phyloP scores from a whole-genome alignment of 2,113 vertebrate species.

The Nothobranchius kuhntae region DNA sequence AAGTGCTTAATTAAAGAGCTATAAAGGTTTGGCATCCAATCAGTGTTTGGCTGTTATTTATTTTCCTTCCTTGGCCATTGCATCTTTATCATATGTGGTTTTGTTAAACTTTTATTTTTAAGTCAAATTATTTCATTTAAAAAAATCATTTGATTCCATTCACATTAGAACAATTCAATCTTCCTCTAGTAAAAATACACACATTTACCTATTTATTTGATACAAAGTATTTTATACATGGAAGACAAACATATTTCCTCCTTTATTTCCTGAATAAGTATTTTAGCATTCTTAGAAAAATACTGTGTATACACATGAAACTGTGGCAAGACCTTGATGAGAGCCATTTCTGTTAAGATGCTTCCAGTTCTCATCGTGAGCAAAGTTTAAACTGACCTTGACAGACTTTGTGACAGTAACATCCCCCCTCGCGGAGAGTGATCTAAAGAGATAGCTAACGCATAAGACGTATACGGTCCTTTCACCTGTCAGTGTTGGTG shows the following conservation, averaged over 20 bases:
- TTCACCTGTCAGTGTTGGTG: constrained; percentile 72
- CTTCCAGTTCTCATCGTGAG: constrained; percentile 24
- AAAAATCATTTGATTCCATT: background rate
- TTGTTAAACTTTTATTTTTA: constrained; percentile 20
- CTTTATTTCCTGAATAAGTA: background rate
- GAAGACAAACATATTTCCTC: background rate
- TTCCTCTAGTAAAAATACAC: background rate
- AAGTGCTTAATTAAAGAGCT: constrained; percentile 66
- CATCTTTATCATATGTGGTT: constrained; percentile 51
- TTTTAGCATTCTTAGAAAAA: background rate
- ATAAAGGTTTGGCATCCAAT: constrained; percentile 63
- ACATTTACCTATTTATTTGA: background rate
- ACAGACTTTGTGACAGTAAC: constrained; percentile 50
- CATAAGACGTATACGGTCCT: constrained; percentile 70
- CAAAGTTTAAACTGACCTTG: constrained; percentile 69
- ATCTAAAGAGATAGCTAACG: constrained; percentile 63
- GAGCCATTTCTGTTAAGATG: constrained; percentile 4
- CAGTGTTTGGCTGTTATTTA: constrained; percentile 47
- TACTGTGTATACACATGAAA: background rate
- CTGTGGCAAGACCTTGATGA: constrained; percentile 17
- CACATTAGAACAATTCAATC: background rate
- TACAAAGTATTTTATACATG: background rate
- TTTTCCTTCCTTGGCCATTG: constrained; percentile 30
- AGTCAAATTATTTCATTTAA: constrained; percentile 13
- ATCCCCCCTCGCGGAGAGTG: constrained; percentile 44